A percentile compares a stretch with the other conserved stretches of the same genome.
Evolutionary conservation across 1,140 invertebrate genomes (phyloP).

Genomic region (Batillaria attramentaria): DNA sequence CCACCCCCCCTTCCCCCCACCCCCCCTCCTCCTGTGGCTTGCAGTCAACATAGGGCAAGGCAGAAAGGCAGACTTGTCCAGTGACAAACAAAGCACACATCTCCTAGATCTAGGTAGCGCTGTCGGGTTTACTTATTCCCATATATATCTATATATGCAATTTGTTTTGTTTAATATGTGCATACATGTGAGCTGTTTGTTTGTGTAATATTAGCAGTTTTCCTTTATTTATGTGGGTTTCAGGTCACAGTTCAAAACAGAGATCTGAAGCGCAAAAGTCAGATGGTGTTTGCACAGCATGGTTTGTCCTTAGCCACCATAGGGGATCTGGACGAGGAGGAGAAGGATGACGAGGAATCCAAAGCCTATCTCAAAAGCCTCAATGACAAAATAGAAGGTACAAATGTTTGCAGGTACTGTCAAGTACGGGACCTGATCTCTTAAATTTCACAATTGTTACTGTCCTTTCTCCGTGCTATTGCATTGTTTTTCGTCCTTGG

Average conservation of each 20-base stretch:
- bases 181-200: background rate
- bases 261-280: slow-evolving; percentile 40
- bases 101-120: too few species aligned
- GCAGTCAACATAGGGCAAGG: too few species aligned
- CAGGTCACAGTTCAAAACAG: slow-evolving; percentile 41
- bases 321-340: slow-evolving; percentile 31
- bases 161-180: background rate
- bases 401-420: too few species aligned
- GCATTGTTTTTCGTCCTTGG: too few species aligned
- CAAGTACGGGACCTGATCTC: too few species aligned
- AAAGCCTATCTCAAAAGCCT: slow-evolving; percentile 3
- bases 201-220: background rate
- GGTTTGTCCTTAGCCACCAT: background rate
- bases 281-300: slow-evolving; percentile 30
- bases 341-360: slow-evolving; percentile 11
- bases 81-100: too few species aligned
- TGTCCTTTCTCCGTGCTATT: too few species aligned
- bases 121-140: too few species aligned
- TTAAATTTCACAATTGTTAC: too few species aligned
- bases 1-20: too few species aligned
- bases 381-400: slow-evolving; percentile 10
- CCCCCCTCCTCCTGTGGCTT: too few species aligned
- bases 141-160: background rate
- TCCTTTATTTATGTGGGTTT: background rate
- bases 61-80: too few species aligned